These are phyloP conservation scores for Bryconaethiops microstoma DNA, from an alignment of 2,797 vertebrate species.

Conservation along the genomic window DNA sequence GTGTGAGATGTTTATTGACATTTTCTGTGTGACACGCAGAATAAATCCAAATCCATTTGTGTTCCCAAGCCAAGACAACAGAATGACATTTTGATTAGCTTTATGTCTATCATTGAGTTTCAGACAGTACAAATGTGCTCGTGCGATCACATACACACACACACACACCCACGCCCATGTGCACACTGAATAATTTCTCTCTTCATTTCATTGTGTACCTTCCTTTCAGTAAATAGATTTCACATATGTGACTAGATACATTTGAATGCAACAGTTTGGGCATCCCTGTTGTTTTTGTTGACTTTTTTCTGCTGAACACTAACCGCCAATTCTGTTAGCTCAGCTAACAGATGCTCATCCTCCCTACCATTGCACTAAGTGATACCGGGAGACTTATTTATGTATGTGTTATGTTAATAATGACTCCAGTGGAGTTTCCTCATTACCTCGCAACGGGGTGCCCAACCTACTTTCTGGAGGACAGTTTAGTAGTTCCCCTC, in stretches of 20 bases:
- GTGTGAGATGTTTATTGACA: neutral
- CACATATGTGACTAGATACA: neutral
- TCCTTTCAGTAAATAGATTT: neutral
- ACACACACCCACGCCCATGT: neutral
- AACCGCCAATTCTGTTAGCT: no score
- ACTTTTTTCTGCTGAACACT: no score
- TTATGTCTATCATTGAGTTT: neutral
- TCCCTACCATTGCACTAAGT: no score
- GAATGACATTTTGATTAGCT: neutral
- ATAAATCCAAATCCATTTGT: constrained; percentile 3
- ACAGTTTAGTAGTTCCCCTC: no score
- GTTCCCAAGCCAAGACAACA: neutral
- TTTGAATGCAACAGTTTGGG: neutral
- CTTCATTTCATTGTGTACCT: neutral
- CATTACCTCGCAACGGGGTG: no score
- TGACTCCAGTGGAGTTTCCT: no score
- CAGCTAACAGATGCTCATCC: no score
- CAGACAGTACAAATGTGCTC: neutral
- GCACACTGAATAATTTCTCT: neutral
- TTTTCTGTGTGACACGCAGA: constrained; percentile 27
- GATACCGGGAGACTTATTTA: no score
- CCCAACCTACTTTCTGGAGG: no score
- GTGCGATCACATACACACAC: neutral
- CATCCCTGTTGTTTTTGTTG: no score
- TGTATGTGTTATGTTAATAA: no score